Conservation (phyloP, 2,113 vertebrate species). For the Morone saxatilis region DNA sequence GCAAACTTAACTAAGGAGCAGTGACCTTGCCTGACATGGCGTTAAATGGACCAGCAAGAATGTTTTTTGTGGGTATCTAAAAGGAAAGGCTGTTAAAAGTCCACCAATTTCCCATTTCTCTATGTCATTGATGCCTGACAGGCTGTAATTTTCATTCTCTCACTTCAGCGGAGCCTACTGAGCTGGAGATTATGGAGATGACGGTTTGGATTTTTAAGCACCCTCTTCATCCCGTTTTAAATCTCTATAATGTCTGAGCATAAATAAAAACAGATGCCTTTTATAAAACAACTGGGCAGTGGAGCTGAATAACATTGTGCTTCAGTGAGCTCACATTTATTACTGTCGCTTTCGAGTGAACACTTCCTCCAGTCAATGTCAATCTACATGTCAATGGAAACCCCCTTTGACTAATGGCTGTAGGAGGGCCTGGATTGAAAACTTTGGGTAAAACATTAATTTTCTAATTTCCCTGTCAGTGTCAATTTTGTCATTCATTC, state of each 20-base stretch:
- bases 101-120: slow-evolving; percentile 91
- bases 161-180: slow-evolving; percentile 87
- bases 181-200: slow-evolving; percentile 91
- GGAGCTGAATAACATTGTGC: slow-evolving; percentile 66
- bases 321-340: slow-evolving; percentile 74
- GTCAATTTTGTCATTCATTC: slow-evolving; percentile 67
- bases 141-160: slow-evolving; percentile 92
- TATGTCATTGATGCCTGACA: slow-evolving; percentile 90
- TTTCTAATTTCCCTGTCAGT: slow-evolving; percentile 69
- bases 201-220: slow-evolving; percentile 83
- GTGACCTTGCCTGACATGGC: slow-evolving; percentile 89
- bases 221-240: slow-evolving; percentile 74
- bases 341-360: slow-evolving; percentile 63
- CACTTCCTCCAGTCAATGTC: slow-evolving; percentile 74
- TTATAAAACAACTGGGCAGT: slow-evolving; percentile 70
- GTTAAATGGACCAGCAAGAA: slow-evolving; percentile 89
- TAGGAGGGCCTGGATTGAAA: slow-evolving; percentile 50
- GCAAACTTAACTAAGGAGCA: slow-evolving; percentile 75
- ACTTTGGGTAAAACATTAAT: slow-evolving; percentile 61
- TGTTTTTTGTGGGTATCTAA: slow-evolving; percentile 80
- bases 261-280: slow-evolving; percentile 82
- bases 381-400: slow-evolving; percentile 63
- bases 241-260: slow-evolving; percentile 75
- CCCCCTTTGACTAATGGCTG: slow-evolving; percentile 63
- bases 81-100: slow-evolving; percentile 87